Conservation (phyloP, 1,140 invertebrate species). For the Megathymus violae region DNA sequence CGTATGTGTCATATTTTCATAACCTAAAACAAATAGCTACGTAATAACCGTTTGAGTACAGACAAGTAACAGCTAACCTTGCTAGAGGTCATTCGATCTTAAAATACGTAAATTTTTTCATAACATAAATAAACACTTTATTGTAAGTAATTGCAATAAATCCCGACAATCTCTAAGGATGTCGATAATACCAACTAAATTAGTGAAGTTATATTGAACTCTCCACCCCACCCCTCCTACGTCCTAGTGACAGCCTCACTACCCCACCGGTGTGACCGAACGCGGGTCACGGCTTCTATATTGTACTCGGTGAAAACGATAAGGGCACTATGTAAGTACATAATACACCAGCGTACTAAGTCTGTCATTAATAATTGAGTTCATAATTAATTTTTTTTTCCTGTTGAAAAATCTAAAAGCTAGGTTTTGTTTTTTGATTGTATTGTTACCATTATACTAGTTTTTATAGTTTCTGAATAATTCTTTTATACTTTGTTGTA, state of each 20-base stretch:
- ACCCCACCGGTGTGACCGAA: conserved; percentile 59
- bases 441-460: not conserved
- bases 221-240: conserved; percentile 38
- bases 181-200: conserved; percentile 29
- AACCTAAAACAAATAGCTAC: conserved; percentile 48
- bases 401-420: not conserved
- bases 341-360: not conserved
- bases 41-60: conserved; percentile 73
- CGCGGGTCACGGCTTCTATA: conserved; percentile 64
- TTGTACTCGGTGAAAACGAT: conserved; percentile 23
- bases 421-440: not conserved
- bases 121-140: conserved; percentile 48
- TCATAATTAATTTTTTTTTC: not conserved
- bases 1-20: conserved; percentile 37
- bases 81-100: conserved; percentile 72
- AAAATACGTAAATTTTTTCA: conserved; percentile 72
- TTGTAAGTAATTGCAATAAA: conserved; percentile 38
- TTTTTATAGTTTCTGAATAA: not conserved
- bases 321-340: conserved; percentile 4
- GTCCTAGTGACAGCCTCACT: conserved; percentile 37
- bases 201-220: conserved; percentile 38
- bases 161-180: conserved; percentile 7
- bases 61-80: conserved; percentile 79
- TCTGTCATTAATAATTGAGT: too few relatives aligned
- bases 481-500: too few relatives aligned